Conservation (phyloP, 2,888 invertebrate genomes). For the Stenolophus ochropezus region DNA sequence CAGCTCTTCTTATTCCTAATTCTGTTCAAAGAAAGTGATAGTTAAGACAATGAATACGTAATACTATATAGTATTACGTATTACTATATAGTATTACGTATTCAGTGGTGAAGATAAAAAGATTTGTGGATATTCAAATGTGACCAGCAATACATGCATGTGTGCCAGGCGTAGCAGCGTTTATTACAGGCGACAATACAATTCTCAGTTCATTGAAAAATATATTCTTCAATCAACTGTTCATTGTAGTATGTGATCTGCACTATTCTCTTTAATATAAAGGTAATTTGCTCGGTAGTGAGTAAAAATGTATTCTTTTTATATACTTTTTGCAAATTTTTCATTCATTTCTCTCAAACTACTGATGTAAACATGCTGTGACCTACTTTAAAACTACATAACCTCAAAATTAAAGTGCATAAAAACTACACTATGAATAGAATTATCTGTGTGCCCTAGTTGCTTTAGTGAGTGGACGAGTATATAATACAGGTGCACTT, state of each 20-base stretch:
- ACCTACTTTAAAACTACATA: slow-evolving; percentile 21
- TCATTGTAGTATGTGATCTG: no score
- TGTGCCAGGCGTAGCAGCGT: background rate
- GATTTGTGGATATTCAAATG: background rate
- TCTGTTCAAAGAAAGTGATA: no score
- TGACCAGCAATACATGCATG: background rate
- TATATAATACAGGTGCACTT: background rate
- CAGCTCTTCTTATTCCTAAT: no score
- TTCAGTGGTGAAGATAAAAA: no score
- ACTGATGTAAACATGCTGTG: slow-evolving; percentile 1
- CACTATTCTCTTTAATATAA: no score
- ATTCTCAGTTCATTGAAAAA: background rate
- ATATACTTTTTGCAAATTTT: background rate
- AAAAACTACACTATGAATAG: slow-evolving; percentile 17
- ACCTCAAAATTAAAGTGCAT: slow-evolving; percentile 2
- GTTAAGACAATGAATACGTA: no score
- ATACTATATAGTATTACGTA: no score
- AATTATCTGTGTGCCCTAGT: background rate
- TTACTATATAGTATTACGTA: background rate
- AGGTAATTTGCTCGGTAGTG: no score
- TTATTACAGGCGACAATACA: background rate
- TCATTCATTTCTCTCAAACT: background rate
- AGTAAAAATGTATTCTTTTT: no score
- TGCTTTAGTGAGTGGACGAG: background rate
- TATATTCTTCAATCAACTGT: no score